Conservation (phyloP, 2,888 invertebrate species). For the Caenorhabditis sp. region DNA sequence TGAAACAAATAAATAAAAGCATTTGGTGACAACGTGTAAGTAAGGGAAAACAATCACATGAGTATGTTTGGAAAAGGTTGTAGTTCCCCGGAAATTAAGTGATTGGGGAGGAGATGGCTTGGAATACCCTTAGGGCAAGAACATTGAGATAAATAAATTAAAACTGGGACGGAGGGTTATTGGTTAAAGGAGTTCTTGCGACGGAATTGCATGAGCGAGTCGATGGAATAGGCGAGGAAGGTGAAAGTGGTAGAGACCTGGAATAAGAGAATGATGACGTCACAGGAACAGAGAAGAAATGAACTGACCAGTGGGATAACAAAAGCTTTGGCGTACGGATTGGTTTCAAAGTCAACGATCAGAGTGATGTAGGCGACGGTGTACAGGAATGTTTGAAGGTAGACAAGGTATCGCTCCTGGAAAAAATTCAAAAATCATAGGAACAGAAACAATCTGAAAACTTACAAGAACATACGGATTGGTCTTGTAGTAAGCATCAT, state of each 20-base stretch:
- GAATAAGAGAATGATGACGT: constrained; percentile 5
- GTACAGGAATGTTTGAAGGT: constrained; percentile 64
- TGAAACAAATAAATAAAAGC: constrained; percentile 8
- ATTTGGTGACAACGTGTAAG: background rate
- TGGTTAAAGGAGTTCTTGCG: constrained; percentile 29
- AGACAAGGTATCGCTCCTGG: constrained; percentile 61
- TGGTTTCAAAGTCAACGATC: constrained; percentile 48
- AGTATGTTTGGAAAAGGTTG: constrained; percentile 9
- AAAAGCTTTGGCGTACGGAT: constrained; percentile 52
- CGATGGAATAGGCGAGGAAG: constrained; percentile 55
- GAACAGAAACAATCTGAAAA: background rate
- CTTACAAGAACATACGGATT: constrained; percentile 71
- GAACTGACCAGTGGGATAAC: constrained; percentile 60
- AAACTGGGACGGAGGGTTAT: background rate
- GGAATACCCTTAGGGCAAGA: constrained; percentile 35
- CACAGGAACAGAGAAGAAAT: background rate
- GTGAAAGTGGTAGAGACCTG: constrained; percentile 60
- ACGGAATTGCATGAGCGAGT: constrained; percentile 56
- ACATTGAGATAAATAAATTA: background rate
- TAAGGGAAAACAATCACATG: constrained; percentile 30
- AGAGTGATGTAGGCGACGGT: constrained; percentile 57
- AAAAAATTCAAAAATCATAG: too few species aligned
- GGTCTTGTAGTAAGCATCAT: constrained; percentile 71
- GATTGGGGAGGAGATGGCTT: constrained; percentile 5
- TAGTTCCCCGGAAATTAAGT: too few species aligned